Evolutionary conservation across 2,888 invertebrate species (phyloP), one percentile per base, ranked within the genome.

Genomic region (Papilio protenor): DNA sequence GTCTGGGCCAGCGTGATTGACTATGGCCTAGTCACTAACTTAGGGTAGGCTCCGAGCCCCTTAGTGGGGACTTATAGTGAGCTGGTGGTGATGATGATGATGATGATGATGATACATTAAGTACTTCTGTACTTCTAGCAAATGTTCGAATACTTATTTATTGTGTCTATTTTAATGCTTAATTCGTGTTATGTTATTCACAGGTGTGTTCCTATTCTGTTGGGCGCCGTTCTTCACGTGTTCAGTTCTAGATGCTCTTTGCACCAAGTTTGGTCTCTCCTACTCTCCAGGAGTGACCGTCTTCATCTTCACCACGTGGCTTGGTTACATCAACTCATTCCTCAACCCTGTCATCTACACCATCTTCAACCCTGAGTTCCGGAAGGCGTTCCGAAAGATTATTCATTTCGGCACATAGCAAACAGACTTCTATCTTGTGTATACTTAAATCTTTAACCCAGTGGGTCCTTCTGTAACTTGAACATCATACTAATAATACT

Each of bases 161-260:
- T 33, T 40, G 8, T 40, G 0, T 0, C 8, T 8, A 40, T 40
- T 40, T 40, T 40, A 40, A 40, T 8, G 0, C 10, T 64, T 64
- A 27, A 69, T n/a, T 21, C 1, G 16, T 27, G 21, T 66, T 83
- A 81, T 94, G 78, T 79, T 76, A 71, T 83, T 73, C 81, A n/a
- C 96, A 99, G 99, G 99, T 85, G 98, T 99, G 3, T 99, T 99
- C 92, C 96, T 99, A 64, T 96, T 99, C 87, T 99, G 99, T 94
- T 99, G 99, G 99, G 97, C 99, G 80, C 99, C 99, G 57, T 99
- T 99, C 95, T 99, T 99, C 96, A 98, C 98, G 2, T 98, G 99
- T 95, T 99, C 99, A 93, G 98, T 99, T 82, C 96, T 99, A 95
- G 99, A 99, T 89, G 99, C 99, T 14, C 96, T 99, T 90, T 99